These are phyloP conservation scores for Lasioglossum albipes DNA, from an alignment of 1,140 invertebrate species.

Conservation along the genomic window DNA sequence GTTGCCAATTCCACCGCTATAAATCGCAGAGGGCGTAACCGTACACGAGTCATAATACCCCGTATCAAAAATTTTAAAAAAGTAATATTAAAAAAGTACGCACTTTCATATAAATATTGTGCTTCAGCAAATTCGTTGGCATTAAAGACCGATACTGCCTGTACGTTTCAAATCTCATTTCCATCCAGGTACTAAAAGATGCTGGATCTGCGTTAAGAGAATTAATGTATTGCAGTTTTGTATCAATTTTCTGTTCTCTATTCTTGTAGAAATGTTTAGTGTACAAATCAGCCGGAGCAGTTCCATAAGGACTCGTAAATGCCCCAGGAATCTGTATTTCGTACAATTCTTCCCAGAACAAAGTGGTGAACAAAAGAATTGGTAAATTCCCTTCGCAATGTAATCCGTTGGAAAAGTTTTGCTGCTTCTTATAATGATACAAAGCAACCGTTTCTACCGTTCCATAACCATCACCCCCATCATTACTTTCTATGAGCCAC, in stretches of 20 bases:
- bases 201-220: slow-evolving; percentile 65
- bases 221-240: slow-evolving; percentile 78
- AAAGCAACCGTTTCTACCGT: slow-evolving; percentile 71
- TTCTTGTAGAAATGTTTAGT: slow-evolving; percentile 83
- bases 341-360: slow-evolving; percentile 91
- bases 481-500: slow-evolving; percentile 60
- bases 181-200: slow-evolving; percentile 74
- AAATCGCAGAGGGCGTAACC: too few species aligned
- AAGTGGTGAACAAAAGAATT: slow-evolving; percentile 83
- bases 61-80: too few species aligned
- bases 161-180: slow-evolving; percentile 68
- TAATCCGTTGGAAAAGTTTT: slow-evolving; percentile 74
- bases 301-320: slow-evolving; percentile 85
- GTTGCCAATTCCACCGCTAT: too few species aligned
- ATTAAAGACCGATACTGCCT: slow-evolving; percentile 30
- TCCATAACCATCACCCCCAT: slow-evolving; percentile 56
- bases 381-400: slow-evolving; percentile 88
- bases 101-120: slow-evolving; percentile 30
- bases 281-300: slow-evolving; percentile 85
- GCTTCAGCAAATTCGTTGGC: slow-evolving; percentile 23
- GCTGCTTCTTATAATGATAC: slow-evolving; percentile 58
- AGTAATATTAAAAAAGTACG: slow-evolving; percentile 10
- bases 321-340: slow-evolving; percentile 82
- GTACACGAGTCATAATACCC: too few species aligned
- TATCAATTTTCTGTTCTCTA: slow-evolving; percentile 82